Percentiles rank a stretch among this genome's conserved stretches.
Conservation (phyloP, 2,888 invertebrate genomes). For the Norana najaformis region DNA sequence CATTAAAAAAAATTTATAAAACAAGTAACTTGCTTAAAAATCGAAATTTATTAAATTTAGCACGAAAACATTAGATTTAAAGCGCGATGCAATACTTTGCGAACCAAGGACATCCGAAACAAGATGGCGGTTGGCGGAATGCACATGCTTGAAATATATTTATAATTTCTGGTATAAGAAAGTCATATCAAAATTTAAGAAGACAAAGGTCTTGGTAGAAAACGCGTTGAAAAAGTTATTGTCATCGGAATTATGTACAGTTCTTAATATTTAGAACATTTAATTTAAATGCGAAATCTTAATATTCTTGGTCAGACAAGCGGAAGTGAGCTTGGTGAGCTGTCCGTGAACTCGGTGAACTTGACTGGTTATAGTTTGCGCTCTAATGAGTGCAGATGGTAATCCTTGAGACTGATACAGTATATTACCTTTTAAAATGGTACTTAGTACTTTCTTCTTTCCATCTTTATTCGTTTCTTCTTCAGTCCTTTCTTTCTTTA, state of each 20-base stretch:
- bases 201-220: not conserved
- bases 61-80: not conserved
- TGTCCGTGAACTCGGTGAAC: not conserved
- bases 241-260: conserved; percentile 13
- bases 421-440: no score
- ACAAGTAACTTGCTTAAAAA: not conserved
- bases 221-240: not conserved
- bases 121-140: not conserved
- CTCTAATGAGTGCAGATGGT: not conserved
- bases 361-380: not conserved
- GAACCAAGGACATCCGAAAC: no score
- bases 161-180: not conserved
- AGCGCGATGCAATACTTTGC: not conserved
- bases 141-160: not conserved
- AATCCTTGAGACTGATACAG: not conserved
- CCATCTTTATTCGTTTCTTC: no score
- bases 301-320: not conserved
- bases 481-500: no score
- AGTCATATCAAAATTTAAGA: not conserved
- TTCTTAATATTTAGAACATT: not conserved
- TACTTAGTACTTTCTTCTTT: not conserved
- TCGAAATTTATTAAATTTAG: not conserved
- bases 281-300: not conserved
- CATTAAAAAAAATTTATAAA: not conserved
- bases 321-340: not conserved